Conservation (phyloP, 2,113 vertebrate species). For the Aphelocoma coerulescens region DNA sequence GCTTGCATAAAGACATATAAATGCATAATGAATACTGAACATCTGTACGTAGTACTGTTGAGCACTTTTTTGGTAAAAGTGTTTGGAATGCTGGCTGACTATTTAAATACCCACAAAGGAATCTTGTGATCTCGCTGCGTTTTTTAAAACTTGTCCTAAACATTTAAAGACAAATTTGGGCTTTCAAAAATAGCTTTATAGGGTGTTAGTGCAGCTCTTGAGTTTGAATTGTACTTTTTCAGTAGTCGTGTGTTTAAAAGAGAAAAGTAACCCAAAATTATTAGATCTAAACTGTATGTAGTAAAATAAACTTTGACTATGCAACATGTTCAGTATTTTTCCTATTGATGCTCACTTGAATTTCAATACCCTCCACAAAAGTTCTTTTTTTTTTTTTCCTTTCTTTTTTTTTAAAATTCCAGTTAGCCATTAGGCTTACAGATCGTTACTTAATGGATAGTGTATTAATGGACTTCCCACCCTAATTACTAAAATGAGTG, state of each 20-base stretch:
- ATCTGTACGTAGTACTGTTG: slow-evolving; percentile 1
- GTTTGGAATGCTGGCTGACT: neutral
- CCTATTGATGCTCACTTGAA: neutral
- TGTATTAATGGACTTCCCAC: slow-evolving; percentile 66
- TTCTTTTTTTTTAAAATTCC: neutral
- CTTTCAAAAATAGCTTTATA: neutral
- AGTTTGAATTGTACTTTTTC: neutral
- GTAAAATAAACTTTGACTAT: neutral
- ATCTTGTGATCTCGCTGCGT: neutral
- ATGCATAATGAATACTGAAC: neutral
- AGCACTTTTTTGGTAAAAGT: neutral
- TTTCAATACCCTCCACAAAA: slow-evolving; percentile 10
- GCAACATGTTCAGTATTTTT: neutral
- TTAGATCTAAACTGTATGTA: neutral
- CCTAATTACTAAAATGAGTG: slow-evolving; percentile 69
- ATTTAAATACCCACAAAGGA: neutral
- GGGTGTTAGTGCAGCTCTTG: neutral
- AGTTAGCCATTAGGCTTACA: slow-evolving; percentile 55
- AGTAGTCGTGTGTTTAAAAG: neutral
- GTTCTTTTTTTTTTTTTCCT: neutral
- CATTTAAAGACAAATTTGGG: slow-evolving; percentile 4
- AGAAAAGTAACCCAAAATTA: neutral
- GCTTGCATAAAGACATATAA: slow-evolving; percentile 1
- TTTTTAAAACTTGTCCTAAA: neutral
- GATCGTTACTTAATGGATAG: slow-evolving; percentile 55